phyloP scores from a whole-genome alignment of 2,797 vertebrate genomes.

The Alauda arvensis region DNA sequence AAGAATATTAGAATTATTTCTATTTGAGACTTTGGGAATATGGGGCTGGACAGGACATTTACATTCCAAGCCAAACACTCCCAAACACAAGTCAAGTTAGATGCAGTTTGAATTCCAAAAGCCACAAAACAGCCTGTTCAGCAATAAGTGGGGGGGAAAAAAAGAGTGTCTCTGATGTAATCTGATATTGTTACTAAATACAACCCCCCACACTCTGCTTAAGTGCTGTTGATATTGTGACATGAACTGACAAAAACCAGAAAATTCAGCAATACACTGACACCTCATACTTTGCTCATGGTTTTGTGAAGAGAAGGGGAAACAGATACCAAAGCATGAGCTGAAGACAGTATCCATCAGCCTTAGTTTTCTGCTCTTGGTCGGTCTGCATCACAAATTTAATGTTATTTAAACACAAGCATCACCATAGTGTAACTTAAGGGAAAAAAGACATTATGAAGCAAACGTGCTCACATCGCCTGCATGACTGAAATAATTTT shows the following conservation, averaged over 20 bases:
- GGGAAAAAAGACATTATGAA: neutral
- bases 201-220: neutral
- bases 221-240: conserved; percentile 46
- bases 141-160: conserved; percentile 37
- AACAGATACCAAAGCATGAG: conserved; percentile 10
- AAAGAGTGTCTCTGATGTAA: conserved; percentile 36
- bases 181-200: conserved; percentile 58
- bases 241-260: conserved; percentile 47
- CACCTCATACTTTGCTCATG: conserved; percentile 13
- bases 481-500: neutral
- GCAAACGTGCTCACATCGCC: neutral
- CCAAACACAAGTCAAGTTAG: conserved; percentile 6
- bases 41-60: conserved; percentile 35
- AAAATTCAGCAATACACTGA: conserved; percentile 18
- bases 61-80: conserved; percentile 51
- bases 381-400: conserved; percentile 33
- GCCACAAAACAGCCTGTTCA: conserved; percentile 59
- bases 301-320: conserved; percentile 21
- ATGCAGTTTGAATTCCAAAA: conserved; percentile 43
- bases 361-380: conserved; percentile 40
- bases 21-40: conserved; percentile 38
- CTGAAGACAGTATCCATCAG: conserved; percentile 26
- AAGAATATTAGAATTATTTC: conserved; percentile 53
- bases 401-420: conserved; percentile 45
- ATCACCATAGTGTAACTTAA: neutral